These are phyloP conservation scores for Frankliniella intonsa DNA, from an alignment of 2,888 invertebrate genomes.

Conservation along the genomic window DNA sequence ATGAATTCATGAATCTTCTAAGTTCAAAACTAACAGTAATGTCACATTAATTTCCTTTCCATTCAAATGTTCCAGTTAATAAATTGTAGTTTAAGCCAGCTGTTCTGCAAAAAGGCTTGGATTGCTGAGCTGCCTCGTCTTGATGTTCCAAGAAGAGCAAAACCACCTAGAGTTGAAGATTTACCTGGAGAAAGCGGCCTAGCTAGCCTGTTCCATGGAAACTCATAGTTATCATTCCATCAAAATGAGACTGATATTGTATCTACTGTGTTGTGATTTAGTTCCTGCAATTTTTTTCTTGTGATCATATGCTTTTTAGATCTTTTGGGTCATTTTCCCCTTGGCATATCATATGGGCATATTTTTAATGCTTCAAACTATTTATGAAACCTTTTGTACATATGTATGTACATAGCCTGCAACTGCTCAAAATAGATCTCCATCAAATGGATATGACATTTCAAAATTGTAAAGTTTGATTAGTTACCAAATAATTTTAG, in stretches of 20 bases:
- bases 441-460: constrained; percentile 4
- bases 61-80: constrained; percentile 57
- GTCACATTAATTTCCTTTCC: constrained; percentile 30
- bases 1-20: constrained; percentile 11
- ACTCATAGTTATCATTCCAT: background rate
- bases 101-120: constrained; percentile 81
- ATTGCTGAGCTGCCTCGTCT: constrained; percentile 79
- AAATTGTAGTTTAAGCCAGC: constrained; percentile 78
- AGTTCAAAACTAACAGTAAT: background rate
- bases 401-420: background rate
- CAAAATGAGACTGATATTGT: background rate
- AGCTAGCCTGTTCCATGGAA: background rate
- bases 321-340: too few species aligned
- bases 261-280: background rate
- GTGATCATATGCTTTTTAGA: background rate
- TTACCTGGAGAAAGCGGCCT: background rate
- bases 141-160: constrained; percentile 44
- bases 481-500: background rate
- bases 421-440: background rate
- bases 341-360: background rate
- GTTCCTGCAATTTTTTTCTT: background rate
- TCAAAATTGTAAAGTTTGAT: background rate
- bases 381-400: background rate
- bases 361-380: background rate
- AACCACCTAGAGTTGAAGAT: background rate